phyloP scores from a whole-genome alignment of 2,113 vertebrate genomes.

The Pithys albifrons region DNA sequence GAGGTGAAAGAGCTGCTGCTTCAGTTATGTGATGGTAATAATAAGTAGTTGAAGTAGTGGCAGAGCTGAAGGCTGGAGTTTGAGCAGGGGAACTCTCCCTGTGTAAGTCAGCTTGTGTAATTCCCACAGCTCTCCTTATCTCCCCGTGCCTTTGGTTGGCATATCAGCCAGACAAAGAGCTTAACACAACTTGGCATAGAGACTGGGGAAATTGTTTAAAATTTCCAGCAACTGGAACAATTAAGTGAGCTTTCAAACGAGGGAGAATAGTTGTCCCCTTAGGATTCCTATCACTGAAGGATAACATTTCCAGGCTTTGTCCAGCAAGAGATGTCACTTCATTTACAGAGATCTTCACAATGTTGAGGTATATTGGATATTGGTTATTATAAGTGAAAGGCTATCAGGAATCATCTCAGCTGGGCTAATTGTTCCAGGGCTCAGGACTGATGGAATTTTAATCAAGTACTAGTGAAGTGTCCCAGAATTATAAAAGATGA shows the following conservation, averaged over 20 bases:
- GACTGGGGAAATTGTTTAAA: conserved; percentile 44
- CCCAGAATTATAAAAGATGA: not conserved
- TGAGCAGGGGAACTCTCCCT: not conserved
- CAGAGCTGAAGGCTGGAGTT: not conserved
- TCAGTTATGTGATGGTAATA: not conserved
- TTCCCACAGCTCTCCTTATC: conserved; percentile 70
- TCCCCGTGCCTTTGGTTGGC: conserved; percentile 59
- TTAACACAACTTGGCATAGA: conserved; percentile 48
- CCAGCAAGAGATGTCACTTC: conserved; percentile 61
- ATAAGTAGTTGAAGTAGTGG: not conserved
- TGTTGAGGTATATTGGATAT: conserved; percentile 49
- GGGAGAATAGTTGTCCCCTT: conserved; percentile 52
- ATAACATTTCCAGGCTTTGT: conserved; percentile 69
- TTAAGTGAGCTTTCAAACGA: conserved; percentile 42
- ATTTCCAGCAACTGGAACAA: conserved; percentile 67
- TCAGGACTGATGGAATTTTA: conserved; percentile 8
- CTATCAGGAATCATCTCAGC: conserved; percentile 34
- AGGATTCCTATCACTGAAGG: conserved; percentile 68
- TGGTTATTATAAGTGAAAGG: conserved; percentile 21
- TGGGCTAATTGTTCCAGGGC: conserved; percentile 39
- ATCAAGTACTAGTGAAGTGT: not conserved
- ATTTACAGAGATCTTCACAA: conserved; percentile 54
- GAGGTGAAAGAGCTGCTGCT: conserved; percentile 12
- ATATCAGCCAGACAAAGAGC: conserved; percentile 68
- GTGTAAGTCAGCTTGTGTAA: conserved; percentile 19